phyloP scores from a whole-genome alignment of 2,113 vertebrate species.

The Mustelus asterias region DNA sequence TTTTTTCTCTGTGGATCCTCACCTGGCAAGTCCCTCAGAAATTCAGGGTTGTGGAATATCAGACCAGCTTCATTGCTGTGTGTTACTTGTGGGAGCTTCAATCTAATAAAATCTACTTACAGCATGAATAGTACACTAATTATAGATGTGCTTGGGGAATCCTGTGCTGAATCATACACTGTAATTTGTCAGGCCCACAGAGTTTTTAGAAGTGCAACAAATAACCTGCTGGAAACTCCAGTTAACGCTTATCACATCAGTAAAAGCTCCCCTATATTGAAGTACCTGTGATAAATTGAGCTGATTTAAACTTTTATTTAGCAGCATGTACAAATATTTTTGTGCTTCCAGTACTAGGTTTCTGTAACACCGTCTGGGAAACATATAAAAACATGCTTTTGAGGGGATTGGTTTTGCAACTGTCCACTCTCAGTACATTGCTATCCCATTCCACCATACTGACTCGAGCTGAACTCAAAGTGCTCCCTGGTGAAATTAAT shows the following conservation, averaged over 20 bases:
- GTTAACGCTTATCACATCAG: background rate
- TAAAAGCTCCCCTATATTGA: background rate
- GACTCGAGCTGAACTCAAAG: background rate
- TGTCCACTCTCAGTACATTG: background rate
- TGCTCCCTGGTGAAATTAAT: background rate
- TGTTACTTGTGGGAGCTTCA: background rate
- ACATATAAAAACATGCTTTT: background rate
- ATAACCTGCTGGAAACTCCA: background rate
- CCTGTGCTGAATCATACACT: constrained; percentile 3
- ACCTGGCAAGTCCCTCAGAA: background rate
- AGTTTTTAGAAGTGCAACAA: background rate
- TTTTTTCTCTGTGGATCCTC: background rate
- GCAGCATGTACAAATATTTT: background rate
- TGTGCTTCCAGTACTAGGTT: background rate
- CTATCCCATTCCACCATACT: background rate
- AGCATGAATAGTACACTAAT: background rate
- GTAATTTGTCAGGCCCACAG: background rate
- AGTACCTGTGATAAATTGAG: background rate
- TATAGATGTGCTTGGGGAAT: background rate
- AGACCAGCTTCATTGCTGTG: background rate
- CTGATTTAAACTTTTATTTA: background rate
- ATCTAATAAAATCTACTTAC: background rate
- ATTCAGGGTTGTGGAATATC: background rate
- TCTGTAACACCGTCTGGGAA: background rate
- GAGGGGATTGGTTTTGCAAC: background rate